phyloP scores from a whole-genome alignment of 2,113 vertebrate species.

The Tychaedon coryphoeus region DNA sequence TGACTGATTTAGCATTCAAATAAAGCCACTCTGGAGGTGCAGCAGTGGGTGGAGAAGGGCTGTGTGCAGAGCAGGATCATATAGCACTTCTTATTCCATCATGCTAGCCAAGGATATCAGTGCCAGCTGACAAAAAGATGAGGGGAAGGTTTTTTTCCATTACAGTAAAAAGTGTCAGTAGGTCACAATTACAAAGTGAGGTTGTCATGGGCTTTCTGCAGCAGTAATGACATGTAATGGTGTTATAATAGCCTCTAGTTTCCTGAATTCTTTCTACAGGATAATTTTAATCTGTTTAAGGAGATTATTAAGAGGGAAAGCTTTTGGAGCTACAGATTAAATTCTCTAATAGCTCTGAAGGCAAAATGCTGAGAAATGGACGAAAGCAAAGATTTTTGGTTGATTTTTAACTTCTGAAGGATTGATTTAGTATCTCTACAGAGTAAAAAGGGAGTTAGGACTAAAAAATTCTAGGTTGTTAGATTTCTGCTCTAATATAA shows the following conservation, averaged over 20 bases:
- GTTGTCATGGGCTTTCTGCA: neutral
- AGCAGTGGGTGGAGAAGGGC: neutral
- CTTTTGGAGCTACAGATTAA: neutral
- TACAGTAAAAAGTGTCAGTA: neutral
- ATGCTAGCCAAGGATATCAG: neutral
- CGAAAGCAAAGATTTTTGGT: neutral
- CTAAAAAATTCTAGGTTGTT: neutral
- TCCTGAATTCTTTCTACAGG: neutral
- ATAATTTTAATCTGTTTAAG: neutral
- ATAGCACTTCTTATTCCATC: neutral
- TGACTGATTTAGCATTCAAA: fast-evolving
- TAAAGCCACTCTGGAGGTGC: neutral
- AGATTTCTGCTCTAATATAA: neutral
- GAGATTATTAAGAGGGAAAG: neutral
- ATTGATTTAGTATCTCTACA: neutral
- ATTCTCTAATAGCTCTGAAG: neutral
- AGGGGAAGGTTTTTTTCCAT: neutral
- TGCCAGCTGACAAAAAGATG: neutral
- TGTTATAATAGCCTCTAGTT: neutral
- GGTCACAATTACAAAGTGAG: fast-evolving
- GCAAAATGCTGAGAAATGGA: neutral
- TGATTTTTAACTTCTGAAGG: neutral
- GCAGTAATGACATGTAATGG: neutral
- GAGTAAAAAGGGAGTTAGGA: neutral
- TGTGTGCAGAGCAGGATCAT: neutral